Conservation (phyloP, 2,888 invertebrate genomes). For the Acleris emargana region DNA sequence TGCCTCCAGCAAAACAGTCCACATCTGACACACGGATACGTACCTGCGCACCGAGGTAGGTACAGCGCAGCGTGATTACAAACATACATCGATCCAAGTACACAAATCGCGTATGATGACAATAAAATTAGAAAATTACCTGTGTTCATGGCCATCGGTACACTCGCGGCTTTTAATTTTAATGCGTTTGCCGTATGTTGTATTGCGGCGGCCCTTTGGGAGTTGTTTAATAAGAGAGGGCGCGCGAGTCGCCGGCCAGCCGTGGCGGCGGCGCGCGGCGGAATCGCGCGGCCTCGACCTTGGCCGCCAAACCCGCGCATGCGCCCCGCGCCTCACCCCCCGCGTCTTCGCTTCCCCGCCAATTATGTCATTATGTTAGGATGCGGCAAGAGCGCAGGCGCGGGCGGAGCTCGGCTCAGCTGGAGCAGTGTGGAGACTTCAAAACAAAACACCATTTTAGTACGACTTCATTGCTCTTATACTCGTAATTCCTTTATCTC, state of each 20-base stretch:
- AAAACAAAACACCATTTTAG: too few relatives aligned
- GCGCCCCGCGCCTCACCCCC: slow-evolving; percentile 68
- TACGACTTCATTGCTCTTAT: too few relatives aligned
- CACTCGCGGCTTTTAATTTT: slow-evolving; percentile 64
- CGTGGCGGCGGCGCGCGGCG: slow-evolving; percentile 79
- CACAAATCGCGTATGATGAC: slow-evolving; percentile 32
- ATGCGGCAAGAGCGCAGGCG: slow-evolving; percentile 29
- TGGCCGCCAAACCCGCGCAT: slow-evolving; percentile 83
- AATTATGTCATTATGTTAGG: slow-evolving; percentile 80
- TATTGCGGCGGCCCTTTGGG: slow-evolving; percentile 46
- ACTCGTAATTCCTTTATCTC: too few relatives aligned
- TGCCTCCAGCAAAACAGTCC: slow-evolving; percentile 40
- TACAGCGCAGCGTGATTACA: slow-evolving; percentile 57
- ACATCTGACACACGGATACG: slow-evolving; percentile 32
- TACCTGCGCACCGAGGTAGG: slow-evolving; percentile 40
- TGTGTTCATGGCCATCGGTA: slow-evolving; percentile 39
- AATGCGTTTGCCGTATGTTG: slow-evolving; percentile 53
- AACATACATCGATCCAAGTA: slow-evolving; percentile 46
- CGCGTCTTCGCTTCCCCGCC: slow-evolving; percentile 58
- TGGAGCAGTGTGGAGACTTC: too few relatives aligned
- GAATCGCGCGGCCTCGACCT: slow-evolving; percentile 81
- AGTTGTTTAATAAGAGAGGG: slow-evolving; percentile 64
- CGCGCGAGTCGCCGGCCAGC: slow-evolving; percentile 69
- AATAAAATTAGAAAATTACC: slow-evolving; percentile 52
- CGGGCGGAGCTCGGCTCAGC: slow-evolving; percentile 9